Conservation (phyloP, 2,888 invertebrate species). For the Cataglyphis livida region DNA sequence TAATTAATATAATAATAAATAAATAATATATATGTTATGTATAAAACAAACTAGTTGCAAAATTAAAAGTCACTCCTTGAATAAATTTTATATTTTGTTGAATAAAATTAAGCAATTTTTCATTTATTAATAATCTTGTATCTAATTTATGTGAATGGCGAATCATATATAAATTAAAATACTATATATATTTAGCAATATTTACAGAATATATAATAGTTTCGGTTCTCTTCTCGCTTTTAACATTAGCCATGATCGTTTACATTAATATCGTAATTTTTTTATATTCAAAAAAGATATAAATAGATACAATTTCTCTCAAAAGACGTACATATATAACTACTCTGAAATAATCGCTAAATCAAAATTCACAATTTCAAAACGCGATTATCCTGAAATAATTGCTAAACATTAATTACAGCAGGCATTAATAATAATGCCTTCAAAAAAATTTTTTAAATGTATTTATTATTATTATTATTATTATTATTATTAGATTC, state of each 20-base stretch:
- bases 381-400: neutral
- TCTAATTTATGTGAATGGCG: neutral
- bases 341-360: neutral
- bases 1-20: constrained; percentile 15
- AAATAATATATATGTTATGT: neutral
- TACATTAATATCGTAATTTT: constrained; percentile 14
- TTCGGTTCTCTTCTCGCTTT: constrained; percentile 19
- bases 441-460: too few species aligned
- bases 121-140: neutral
- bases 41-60: neutral
- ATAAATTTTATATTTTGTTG: neutral
- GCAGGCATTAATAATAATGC: too few species aligned
- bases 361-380: neutral
- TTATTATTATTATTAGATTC: too few species aligned
- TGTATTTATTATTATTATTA: too few species aligned
- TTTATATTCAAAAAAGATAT: neutral
- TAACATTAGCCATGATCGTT: constrained; percentile 41
- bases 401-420: too few species aligned
- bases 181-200: neutral
- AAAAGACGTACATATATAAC: neutral
- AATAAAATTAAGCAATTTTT: neutral
- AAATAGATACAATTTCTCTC: neutral
- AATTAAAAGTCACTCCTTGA: neutral
- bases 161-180: neutral
- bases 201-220: constrained; percentile 65